Evolutionary conservation across 1,140 invertebrate species (phyloP).

Genomic region (Cydia fagiglandana): DNA sequence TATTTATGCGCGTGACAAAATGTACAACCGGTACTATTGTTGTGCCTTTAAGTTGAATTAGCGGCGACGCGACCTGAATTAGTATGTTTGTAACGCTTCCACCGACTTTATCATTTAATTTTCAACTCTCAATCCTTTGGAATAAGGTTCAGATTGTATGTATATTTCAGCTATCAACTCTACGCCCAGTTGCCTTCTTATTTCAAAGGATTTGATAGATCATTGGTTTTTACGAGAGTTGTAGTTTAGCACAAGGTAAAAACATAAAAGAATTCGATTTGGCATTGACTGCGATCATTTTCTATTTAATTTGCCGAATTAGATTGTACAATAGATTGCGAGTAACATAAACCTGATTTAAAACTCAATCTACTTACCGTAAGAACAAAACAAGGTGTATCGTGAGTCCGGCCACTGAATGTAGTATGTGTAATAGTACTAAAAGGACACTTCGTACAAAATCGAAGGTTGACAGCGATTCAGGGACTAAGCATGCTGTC

Average conservation of each 20-base stretch:
- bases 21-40: neutral
- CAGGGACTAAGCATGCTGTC: too few relatives aligned
- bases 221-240: constrained; percentile 22
- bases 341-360: neutral
- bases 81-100: neutral
- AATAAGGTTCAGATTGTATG: neutral
- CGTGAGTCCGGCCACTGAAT: too few relatives aligned
- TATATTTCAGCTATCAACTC: neutral
- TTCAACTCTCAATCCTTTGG: neutral
- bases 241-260: constrained; percentile 19
- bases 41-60: neutral
- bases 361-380: neutral
- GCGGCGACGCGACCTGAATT: neutral
- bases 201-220: constrained; percentile 28
- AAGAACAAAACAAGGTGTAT: too few relatives aligned
- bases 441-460: too few relatives aligned
- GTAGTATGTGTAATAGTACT: too few relatives aligned
- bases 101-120: neutral
- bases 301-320: constrained; percentile 2
- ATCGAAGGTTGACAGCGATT: too few relatives aligned
- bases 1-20: neutral
- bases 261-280: neutral
- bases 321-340: neutral
- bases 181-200: neutral
- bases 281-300: neutral